Percentiles rank a stretch among this genome's conserved stretches.
Conservation (phyloP, 2,888 invertebrate species). For the Papilio demoleus region DNA sequence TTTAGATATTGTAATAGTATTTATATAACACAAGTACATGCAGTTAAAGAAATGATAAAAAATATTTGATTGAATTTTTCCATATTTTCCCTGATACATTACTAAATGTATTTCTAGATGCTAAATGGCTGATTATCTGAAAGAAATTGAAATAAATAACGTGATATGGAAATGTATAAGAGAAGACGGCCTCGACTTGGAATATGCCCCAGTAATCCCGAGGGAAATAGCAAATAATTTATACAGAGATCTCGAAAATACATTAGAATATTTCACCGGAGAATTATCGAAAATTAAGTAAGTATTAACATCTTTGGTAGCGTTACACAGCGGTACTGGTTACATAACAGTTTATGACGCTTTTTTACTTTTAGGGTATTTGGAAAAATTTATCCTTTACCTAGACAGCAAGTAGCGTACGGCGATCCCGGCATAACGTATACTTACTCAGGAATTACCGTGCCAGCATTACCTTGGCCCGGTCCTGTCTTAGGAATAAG, state of each 20-base stretch:
- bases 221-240: conserved; percentile 73
- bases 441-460: conserved; percentile 85
- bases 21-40: no score
- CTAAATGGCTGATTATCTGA: conserved; percentile 48
- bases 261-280: conserved; percentile 85
- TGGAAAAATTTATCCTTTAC: conserved; percentile 86
- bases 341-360: no score
- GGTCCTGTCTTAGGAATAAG: conserved; percentile 76
- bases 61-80: no score
- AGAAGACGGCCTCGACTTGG: conserved; percentile 82
- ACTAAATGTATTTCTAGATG: not conserved
- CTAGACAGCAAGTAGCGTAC: conserved; percentile 87
- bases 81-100: no score
- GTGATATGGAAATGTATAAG: conserved; percentile 68
- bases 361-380: conserved; percentile 76
- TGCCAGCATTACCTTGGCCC: conserved; percentile 86
- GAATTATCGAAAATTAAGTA: conserved; percentile 83
- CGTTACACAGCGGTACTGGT: no score
- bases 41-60: not conserved
- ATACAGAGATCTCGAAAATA: conserved; percentile 79
- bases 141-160: conserved; percentile 53
- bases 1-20: no score
- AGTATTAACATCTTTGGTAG: conserved; percentile 47
- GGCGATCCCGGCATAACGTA: conserved; percentile 86
- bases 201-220: conserved; percentile 79